Evolutionary conservation across 2,888 invertebrate genomes (phyloP).

Genomic region (Pollenia griseotomentosa): DNA sequence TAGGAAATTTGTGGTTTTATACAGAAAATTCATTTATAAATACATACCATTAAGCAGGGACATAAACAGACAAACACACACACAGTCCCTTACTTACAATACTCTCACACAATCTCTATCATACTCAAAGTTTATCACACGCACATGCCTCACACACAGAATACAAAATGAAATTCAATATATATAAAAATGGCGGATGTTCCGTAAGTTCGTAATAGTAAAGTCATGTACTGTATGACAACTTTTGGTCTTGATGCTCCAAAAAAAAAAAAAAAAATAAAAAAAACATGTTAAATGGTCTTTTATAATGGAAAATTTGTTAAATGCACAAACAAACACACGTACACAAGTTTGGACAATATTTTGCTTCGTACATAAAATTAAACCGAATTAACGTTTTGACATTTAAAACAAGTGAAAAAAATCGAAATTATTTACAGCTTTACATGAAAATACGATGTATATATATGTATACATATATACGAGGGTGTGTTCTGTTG

Average conservation of each 20-base stretch:
- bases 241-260: constrained; percentile 27
- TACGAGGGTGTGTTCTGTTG: background rate
- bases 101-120: background rate
- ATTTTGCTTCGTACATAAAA: background rate
- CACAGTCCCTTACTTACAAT: too few species aligned
- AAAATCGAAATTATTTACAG: constrained; percentile 8
- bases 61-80: background rate
- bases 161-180: constrained; percentile 6
- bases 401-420: constrained; percentile 20
- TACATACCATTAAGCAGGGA: background rate
- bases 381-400: constrained; percentile 39
- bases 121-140: background rate
- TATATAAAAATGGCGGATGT: constrained; percentile 2
- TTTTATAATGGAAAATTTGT: constrained; percentile 46
- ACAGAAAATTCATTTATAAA: constrained; percentile 8
- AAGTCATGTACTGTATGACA: constrained; percentile 52
- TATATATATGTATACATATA: too few species aligned
- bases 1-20: constrained; percentile 34
- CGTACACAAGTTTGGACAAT: background rate
- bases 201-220: background rate
- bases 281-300: constrained; percentile 56
- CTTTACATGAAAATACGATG: background rate
- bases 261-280: constrained; percentile 21
- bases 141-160: background rate
- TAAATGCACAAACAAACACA: constrained; percentile 4